Evolutionary conservation across 2,888 invertebrate genomes (phyloP), one percentile per base, ranked within the genome.

Genomic region (Conchocele bisecta): DNA sequence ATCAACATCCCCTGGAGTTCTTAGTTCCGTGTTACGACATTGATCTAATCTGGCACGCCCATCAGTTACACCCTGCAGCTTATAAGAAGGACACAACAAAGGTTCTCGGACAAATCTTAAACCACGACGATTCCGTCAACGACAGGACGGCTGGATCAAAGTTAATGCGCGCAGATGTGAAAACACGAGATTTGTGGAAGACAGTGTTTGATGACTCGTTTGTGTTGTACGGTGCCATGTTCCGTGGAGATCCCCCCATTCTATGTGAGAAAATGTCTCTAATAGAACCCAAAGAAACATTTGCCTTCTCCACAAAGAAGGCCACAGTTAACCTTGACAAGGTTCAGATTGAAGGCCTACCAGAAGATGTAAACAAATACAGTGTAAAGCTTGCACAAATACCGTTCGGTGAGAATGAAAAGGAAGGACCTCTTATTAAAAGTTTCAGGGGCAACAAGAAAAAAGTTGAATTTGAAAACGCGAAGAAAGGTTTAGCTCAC

Each of bases 11-110:
- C 3, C 88, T 86, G 33, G 87, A 90, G 65, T 92, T 92, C 77
- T 83, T 92, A 33, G 92, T 92, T 20, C 92, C 92, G 1, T 92
- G 92, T 80, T 92, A 92, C 74, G 92, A 92, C 79, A 92, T 92
- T 73, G 92, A 92, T 78, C 81, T 92, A 29, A 86, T 92, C 4
- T 92, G 92, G 92, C 92, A 92, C 78, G 85, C 92, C 1, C 92
- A 92, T 83, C 92, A 92, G 85, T 89, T 92, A 41, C 88, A 90
- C 58, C 91, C 91, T n/a, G 41, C 79, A 13, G 60, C 64, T 9
- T 91, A 91, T 74, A 83, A 84, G 64, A 76, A 86, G 41, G 91
- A 91, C 63, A 90, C 88, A 22, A 79, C 75, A 29, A 76, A 75
- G 15, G 68, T 89, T 9, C 79, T 91, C 9, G 89, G 90, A 7